phyloP scores from a whole-genome alignment of 2,113 vertebrate genomes.

The Corythoichthys haematopterus region DNA sequence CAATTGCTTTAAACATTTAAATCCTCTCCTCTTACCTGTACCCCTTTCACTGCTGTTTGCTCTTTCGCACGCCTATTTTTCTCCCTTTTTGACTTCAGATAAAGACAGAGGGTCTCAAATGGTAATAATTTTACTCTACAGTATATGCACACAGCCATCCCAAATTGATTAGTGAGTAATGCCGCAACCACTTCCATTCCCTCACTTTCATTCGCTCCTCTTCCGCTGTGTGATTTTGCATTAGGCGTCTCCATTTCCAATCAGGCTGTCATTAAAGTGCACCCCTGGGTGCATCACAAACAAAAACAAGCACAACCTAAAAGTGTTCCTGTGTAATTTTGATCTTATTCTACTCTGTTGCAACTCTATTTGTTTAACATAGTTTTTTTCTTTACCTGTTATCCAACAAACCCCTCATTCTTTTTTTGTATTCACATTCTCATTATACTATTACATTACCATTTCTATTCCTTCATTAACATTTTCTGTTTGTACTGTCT shows the following conservation, averaged over 20 bases:
- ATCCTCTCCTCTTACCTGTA: slow-evolving; percentile 48
- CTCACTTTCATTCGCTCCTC: slow-evolving; percentile 19
- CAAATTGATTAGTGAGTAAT: slow-evolving; percentile 60
- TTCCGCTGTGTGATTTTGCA: slow-evolving; percentile 35
- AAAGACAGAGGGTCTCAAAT: slow-evolving; percentile 53
- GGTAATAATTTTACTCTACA: slow-evolving; percentile 51
- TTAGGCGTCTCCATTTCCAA: slow-evolving; percentile 50
- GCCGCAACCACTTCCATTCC: slow-evolving; percentile 36
- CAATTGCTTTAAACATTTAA: slow-evolving; percentile 59
- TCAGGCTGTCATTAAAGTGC: slow-evolving; percentile 59
- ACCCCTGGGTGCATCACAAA: slow-evolving; percentile 53
- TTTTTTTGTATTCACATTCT: slow-evolving; percentile 59
- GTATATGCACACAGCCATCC: slow-evolving; percentile 49
- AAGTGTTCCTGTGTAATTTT: slow-evolving; percentile 5
- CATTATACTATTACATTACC: slow-evolving; percentile 70
- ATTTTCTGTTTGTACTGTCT: slow-evolving; percentile 39
- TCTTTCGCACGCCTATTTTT: slow-evolving; percentile 27
- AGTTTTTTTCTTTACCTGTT: slow-evolving; percentile 52
- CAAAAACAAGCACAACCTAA: slow-evolving; percentile 46
- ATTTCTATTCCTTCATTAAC: slow-evolving; percentile 66
- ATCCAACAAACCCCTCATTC: slow-evolving; percentile 50
- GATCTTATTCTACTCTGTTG: slow-evolving; percentile 5
- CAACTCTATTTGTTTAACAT: slow-evolving; percentile 17
- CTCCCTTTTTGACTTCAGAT: slow-evolving; percentile 48
- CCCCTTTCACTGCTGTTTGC: slow-evolving; percentile 48